Evolutionary conservation across 2,797 vertebrate species (phyloP).

Genomic region (Pseudochirops cupreus): DNA sequence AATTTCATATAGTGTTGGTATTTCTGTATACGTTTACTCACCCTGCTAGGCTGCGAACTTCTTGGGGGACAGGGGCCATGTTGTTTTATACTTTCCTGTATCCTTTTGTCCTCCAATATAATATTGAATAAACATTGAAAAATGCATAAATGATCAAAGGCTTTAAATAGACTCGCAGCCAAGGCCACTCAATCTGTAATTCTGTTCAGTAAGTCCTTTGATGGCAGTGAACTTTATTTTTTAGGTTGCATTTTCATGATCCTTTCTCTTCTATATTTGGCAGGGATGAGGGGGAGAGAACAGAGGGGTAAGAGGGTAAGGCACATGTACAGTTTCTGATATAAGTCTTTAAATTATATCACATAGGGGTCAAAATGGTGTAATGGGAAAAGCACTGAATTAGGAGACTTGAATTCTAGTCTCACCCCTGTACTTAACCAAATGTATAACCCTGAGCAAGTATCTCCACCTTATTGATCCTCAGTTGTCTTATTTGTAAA

Average conservation of each 20-base stretch:
- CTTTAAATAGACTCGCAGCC: background rate
- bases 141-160: background rate
- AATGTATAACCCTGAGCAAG: background rate
- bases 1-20: background rate
- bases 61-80: background rate
- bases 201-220: background rate
- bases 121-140: background rate
- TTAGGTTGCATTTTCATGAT: background rate
- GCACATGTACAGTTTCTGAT: background rate
- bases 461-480: too few relatives aligned
- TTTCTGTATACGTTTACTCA: background rate
- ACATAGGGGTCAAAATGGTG: background rate
- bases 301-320: background rate
- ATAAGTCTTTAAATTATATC: background rate
- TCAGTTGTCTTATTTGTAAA: background rate
- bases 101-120: background rate
- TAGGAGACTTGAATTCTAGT: background rate
- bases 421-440: background rate
- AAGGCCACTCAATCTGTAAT: background rate
- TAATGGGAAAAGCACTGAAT: too few relatives aligned
- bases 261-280: background rate
- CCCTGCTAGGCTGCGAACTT: background rate
- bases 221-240: background rate
- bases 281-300: background rate
- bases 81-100: background rate